Evolutionary conservation across 2,113 vertebrate species (phyloP).

Genomic region (Mixornis gularis): DNA sequence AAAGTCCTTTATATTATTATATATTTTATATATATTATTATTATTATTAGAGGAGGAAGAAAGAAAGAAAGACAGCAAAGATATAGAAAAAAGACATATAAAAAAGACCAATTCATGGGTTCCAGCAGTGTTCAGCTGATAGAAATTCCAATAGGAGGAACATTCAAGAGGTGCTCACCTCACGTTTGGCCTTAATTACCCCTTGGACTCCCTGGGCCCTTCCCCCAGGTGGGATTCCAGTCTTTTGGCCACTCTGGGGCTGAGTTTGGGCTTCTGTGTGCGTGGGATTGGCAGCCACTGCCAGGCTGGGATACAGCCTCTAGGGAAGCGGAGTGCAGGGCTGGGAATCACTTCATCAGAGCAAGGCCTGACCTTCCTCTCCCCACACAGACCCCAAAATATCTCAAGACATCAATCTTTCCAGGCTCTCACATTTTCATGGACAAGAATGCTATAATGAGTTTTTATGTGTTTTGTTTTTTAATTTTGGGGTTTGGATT

Average conservation of each 20-base stretch:
- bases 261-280: background rate
- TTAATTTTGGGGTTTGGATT: background rate
- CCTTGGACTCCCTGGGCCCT: background rate
- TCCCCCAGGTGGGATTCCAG: accelerated
- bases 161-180: accelerated
- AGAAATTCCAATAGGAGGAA: background rate
- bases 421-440: background rate
- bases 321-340: background rate
- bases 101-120: background rate
- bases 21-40: no score
- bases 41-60: background rate
- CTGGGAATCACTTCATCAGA: background rate
- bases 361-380: accelerated
- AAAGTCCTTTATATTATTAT: background rate
- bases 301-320: background rate
- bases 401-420: background rate
- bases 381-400: background rate
- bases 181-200: background rate
- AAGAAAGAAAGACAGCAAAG: background rate
- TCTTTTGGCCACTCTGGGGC: background rate
- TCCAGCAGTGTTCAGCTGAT: background rate
- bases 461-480: background rate
- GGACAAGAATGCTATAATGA: background rate
- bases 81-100: background rate
- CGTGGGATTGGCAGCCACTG: background rate